These are phyloP conservation scores for Lobophora halterata DNA, from an alignment of 2,888 invertebrate genomes.

Conservation along the genomic window DNA sequence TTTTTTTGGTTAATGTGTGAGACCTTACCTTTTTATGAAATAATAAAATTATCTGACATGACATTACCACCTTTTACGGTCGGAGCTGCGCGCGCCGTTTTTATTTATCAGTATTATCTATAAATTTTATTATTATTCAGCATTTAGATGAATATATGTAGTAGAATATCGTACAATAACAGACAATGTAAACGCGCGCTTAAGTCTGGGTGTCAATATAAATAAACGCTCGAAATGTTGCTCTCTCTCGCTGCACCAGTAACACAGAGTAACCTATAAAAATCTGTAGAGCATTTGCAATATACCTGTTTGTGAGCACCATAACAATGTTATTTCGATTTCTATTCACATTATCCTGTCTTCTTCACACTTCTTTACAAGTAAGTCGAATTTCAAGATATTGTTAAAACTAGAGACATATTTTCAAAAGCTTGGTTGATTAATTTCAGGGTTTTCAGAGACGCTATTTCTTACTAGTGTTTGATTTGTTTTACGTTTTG, in stretches of 20 bases:
- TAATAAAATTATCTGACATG: background rate
- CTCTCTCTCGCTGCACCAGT: slow-evolving; percentile 9
- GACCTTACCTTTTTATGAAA: background rate
- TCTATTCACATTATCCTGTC: slow-evolving; percentile 31
- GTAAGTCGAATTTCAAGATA: slow-evolving; percentile 31
- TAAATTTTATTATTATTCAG: no score
- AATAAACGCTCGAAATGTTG: slow-evolving; percentile 22
- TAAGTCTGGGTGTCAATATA: slow-evolving; percentile 12
- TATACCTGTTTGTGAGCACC: background rate
- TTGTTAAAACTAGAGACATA: background rate
- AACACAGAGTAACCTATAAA: no score
- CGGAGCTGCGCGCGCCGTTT: no score
- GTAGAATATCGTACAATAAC: no score
- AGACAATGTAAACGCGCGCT: slow-evolving; percentile 27
- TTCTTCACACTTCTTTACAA: slow-evolving; percentile 37
- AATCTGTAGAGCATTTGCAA: slow-evolving; percentile 10
- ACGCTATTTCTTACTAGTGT: no score
- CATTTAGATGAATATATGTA: no score
- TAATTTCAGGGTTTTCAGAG: no score
- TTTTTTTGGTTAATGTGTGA: background rate
- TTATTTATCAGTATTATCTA: no score
- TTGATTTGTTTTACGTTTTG: no score
- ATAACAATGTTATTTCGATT: slow-evolving; percentile 22
- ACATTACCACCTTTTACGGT: no score
- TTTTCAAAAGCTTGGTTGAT: no score